Conservation (phyloP, 2,113 vertebrate genomes). For the Tricholaema leucomelas region DNA sequence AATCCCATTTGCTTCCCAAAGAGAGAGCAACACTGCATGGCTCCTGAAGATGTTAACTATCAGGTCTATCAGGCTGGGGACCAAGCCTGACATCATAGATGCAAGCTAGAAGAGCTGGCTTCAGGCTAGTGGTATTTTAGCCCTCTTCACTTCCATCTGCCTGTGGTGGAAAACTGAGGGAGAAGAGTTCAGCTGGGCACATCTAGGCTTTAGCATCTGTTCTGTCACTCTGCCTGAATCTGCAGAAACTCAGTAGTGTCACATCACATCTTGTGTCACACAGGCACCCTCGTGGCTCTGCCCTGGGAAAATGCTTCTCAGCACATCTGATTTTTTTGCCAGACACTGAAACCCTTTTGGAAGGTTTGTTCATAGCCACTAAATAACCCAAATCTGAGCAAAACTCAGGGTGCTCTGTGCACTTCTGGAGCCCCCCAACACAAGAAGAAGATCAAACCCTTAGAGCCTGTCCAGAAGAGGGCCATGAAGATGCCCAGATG, state of each 20-base stretch:
- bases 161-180: neutral
- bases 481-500: too few species aligned
- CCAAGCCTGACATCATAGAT: neutral
- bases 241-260: neutral
- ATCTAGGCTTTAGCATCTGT: neutral
- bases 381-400: neutral
- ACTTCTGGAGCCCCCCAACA: too few species aligned
- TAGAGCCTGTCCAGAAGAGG: too few species aligned
- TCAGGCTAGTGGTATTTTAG: neutral
- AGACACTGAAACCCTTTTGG: neutral
- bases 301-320: neutral
- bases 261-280: neutral
- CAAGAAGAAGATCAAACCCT: too few species aligned
- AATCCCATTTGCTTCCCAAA: slow-evolving; percentile 36
- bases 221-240: neutral
- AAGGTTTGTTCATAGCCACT: neutral
- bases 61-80: neutral
- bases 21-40: neutral
- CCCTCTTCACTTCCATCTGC: neutral
- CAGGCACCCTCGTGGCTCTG: neutral
- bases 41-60: neutral
- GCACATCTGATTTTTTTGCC: neutral
- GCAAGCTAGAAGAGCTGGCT: neutral
- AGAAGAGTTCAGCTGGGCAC: neutral
- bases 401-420: too few species aligned